Conservation (phyloP, 1,140 invertebrate genomes). For the Bombus fervidus region DNA sequence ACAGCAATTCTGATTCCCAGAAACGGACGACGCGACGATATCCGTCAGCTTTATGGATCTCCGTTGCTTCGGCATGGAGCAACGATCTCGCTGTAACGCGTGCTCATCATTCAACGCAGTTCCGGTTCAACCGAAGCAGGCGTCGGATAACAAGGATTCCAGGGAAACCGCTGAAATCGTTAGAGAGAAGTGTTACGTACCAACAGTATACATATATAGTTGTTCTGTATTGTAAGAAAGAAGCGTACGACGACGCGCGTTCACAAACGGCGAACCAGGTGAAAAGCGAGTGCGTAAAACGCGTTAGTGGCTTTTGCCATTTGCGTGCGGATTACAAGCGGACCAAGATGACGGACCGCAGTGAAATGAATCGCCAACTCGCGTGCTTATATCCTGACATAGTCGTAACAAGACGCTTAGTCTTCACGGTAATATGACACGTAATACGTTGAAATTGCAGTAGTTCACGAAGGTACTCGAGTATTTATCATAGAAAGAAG, state of each 20-base stretch:
- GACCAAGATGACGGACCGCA: background rate
- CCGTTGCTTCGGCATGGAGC: background rate
- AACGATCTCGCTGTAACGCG: background rate
- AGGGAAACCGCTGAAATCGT: background rate
- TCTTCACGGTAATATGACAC: too few relatives aligned
- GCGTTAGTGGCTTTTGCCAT: background rate
- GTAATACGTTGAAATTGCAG: too few relatives aligned
- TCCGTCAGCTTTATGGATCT: background rate
- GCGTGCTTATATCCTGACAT: too few relatives aligned
- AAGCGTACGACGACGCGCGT: too few relatives aligned
- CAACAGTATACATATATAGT: background rate
- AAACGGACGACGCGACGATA: background rate
- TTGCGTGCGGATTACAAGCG: slow-evolving; percentile 41
- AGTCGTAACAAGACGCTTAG: too few relatives aligned
- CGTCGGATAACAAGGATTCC: background rate
- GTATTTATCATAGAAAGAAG: too few relatives aligned
- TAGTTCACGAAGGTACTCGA: too few relatives aligned
- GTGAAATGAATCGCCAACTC: too few relatives aligned
- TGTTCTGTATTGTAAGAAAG: background rate
- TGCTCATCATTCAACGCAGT: background rate
- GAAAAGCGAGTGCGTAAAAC: slow-evolving; percentile 33
- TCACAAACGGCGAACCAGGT: background rate
- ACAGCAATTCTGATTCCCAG: background rate
- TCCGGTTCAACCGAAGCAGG: background rate
- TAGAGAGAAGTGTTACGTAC: background rate